Percentiles rank a stretch among this genome's conserved stretches.
Evolutionary conservation across 2,888 invertebrate species (phyloP).

Genomic region (Tenthredo livida): DNA sequence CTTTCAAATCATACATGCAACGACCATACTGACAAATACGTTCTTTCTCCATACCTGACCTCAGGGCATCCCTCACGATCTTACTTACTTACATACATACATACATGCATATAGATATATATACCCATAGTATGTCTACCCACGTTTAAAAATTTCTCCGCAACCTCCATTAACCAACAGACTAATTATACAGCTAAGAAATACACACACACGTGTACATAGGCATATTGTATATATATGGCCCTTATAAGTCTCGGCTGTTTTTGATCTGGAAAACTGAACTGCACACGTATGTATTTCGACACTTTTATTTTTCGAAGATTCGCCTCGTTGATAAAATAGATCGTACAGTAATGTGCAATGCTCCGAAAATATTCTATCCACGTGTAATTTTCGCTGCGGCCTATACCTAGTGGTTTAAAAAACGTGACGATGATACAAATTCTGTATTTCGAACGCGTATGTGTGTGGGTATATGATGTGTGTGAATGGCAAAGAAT

Average conservation of each 20-base stretch:
- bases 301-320: no score
- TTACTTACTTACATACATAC: neutral
- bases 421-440: constrained; percentile 16
- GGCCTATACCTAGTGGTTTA: neutral
- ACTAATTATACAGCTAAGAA: constrained; percentile 26
- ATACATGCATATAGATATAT: no score
- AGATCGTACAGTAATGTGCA: neutral
- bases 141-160: constrained; percentile 35
- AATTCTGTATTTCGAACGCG: neutral
- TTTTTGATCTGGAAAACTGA: neutral
- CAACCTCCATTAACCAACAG: neutral
- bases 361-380: neutral
- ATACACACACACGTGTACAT: neutral
- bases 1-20: neutral
- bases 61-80: constrained; percentile 27
- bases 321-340: neutral
- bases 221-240: neutral
- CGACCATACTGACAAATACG: neutral
- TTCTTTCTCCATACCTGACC: constrained; percentile 35
- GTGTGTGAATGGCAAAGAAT: neutral
- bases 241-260: neutral
- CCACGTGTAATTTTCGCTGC: no score
- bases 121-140: neutral
- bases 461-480: no score
- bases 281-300: neutral